A percentile compares a stretch with the other conserved stretches of the same genome.
phyloP scores from a whole-genome alignment of 2,113 vertebrate genomes.

The Proteles cristata region DNA sequence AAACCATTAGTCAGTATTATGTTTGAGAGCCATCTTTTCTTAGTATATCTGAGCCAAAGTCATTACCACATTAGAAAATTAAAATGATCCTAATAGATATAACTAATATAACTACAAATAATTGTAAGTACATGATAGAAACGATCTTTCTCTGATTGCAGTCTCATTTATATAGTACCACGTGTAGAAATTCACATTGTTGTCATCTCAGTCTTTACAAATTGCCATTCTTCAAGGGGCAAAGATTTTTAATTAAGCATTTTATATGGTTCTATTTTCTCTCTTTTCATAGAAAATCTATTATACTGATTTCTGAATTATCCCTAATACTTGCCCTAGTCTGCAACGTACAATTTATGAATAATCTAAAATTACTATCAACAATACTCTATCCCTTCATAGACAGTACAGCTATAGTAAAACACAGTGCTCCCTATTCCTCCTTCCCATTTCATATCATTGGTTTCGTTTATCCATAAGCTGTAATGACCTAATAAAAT shows the following conservation, averaged over 20 bases:
- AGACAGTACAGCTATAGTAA: background rate
- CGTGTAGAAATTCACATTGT: background rate
- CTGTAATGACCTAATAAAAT: background rate
- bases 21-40: background rate
- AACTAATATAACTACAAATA: background rate
- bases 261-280: background rate
- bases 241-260: background rate
- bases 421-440: background rate
- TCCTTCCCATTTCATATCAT: background rate
- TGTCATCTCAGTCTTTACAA: background rate
- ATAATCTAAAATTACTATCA: background rate
- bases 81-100: conserved; percentile 53
- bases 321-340: background rate
- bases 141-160: background rate
- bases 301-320: background rate
- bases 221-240: background rate
- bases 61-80: background rate
- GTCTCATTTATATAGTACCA: background rate
- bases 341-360: background rate
- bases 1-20: background rate
- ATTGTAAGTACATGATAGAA: background rate
- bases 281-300: background rate
- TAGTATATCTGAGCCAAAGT: conserved; percentile 1
- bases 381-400: background rate
- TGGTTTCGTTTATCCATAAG: background rate